A percentile compares a stretch with the other conserved stretches of the same genome.
Evolutionary conservation across 2,797 vertebrate genomes (phyloP).

Genomic region (Varecia variegata): DNA sequence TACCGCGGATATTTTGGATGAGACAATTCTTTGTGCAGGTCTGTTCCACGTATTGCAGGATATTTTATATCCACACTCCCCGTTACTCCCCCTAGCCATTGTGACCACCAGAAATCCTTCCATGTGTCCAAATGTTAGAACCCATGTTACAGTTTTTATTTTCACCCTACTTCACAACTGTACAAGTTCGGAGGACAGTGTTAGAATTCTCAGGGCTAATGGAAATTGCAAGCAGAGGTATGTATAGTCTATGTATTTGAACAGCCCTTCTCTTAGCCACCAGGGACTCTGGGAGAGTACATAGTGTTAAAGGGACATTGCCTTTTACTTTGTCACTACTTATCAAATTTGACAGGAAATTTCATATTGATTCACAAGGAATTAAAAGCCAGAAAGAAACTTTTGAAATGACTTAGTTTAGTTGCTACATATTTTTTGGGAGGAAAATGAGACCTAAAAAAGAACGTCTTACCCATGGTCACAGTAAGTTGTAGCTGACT

Average conservation of each 20-base stretch:
- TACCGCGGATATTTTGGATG: not conserved
- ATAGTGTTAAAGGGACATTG: not conserved
- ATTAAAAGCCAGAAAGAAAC: conserved; percentile 2
- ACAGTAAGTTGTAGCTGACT: not conserved
- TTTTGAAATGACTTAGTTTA: conserved; percentile 18
- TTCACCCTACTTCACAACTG: not conserved
- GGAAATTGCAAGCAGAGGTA: not conserved
- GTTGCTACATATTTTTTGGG: not conserved
- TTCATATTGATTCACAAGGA: not conserved
- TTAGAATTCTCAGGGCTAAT: not conserved
- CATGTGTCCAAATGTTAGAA: not conserved
- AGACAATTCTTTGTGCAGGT: not conserved
- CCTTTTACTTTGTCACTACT: not conserved
- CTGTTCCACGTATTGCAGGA: not conserved
- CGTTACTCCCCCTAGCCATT: not conserved
- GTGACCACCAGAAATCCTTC: not conserved
- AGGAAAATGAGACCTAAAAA: not conserved
- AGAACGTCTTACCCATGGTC: not conserved
- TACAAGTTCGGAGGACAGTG: not conserved
- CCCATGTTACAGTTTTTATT: not conserved
- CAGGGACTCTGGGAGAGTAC: not conserved
- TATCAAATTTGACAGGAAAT: conserved; percentile 17
- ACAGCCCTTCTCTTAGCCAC: not conserved
- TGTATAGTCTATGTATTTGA: not conserved
- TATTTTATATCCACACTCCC: not conserved